Conservation (phyloP, 2,888 invertebrate genomes). For the Deilephila elpenor region DNA sequence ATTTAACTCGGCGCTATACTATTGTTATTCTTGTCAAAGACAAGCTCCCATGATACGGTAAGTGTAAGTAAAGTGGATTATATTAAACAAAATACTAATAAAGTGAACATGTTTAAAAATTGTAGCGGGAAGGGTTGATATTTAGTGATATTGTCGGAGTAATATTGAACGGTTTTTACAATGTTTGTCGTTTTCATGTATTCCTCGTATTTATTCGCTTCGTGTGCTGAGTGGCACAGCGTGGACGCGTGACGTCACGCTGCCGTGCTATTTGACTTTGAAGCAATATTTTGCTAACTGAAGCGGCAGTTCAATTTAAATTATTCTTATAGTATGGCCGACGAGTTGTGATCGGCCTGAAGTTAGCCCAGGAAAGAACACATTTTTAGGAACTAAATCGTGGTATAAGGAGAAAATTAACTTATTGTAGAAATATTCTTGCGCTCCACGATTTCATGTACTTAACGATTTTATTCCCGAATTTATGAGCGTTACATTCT, state of each 20-base stretch:
- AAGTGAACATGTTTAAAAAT: constrained; percentile 35
- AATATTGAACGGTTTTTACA: constrained; percentile 34
- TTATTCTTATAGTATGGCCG: constrained; percentile 10
- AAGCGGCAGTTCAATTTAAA: neutral
- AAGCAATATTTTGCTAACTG: neutral
- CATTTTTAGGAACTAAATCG: too few relatives aligned
- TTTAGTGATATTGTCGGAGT: constrained; percentile 33
- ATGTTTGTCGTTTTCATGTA: constrained; percentile 50
- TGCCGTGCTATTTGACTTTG: constrained; percentile 30
- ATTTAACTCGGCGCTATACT: constrained; percentile 16
- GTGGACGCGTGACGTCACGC: constrained; percentile 15
- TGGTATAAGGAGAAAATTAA: too few relatives aligned
- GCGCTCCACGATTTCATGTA: too few relatives aligned
- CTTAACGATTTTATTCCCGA: too few relatives aligned
- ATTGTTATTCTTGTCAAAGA: constrained; percentile 56
- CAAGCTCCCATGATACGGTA: constrained; percentile 48
- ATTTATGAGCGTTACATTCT: too few relatives aligned
- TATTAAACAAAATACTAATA: constrained; percentile 39
- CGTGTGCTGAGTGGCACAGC: constrained; percentile 49
- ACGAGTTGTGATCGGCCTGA: too few relatives aligned
- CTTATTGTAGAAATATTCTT: too few relatives aligned
- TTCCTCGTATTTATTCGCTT: constrained; percentile 58
- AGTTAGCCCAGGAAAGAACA: too few relatives aligned
- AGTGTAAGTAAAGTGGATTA: constrained; percentile 52
- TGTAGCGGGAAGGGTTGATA: constrained; percentile 37